Conservation (phyloP, 1,140 invertebrate species). For the Hesperophylax magnus region DNA sequence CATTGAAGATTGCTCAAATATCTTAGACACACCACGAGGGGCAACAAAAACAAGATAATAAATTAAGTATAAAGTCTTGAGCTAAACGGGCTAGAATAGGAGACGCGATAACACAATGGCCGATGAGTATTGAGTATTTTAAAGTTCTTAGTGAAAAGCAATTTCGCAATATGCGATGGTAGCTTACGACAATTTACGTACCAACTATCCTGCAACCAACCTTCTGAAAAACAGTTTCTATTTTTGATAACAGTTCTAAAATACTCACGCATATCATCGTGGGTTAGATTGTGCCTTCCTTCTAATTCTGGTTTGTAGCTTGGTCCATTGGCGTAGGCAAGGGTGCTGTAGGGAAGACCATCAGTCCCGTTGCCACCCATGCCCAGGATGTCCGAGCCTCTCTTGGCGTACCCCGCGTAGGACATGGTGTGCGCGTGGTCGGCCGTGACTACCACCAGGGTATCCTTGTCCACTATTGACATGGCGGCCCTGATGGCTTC, state of each 20-base stretch:
- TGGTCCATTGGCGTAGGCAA: slow-evolving; percentile 84
- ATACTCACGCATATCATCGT: slow-evolving; percentile 65
- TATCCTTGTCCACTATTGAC: slow-evolving; percentile 72
- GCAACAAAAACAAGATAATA: too few species aligned
- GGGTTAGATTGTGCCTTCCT: slow-evolving; percentile 64
- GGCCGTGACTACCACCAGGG: slow-evolving; percentile 78
- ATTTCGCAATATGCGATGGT: too few species aligned
- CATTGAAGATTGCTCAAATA: too few species aligned
- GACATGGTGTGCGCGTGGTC: slow-evolving; percentile 81
- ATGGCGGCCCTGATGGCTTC: slow-evolving; percentile 71
- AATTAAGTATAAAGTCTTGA: too few species aligned
- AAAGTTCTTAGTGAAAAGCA: too few species aligned
- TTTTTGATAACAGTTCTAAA: not conserved
- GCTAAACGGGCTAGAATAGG: too few species aligned
- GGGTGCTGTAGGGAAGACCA: slow-evolving; percentile 77
- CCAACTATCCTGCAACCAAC: too few species aligned
- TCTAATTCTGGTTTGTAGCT: slow-evolving; percentile 68
- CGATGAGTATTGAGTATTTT: too few species aligned
- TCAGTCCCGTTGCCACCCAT: slow-evolving; percentile 67
- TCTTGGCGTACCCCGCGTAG: slow-evolving; percentile 74
- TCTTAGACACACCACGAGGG: too few species aligned
- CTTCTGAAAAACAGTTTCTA: too few species aligned
- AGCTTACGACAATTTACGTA: too few species aligned
- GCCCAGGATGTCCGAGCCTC: slow-evolving; percentile 71
- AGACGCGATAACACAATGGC: too few species aligned